These are phyloP conservation scores for Sebastiscus albofasciatus DNA, from an alignment of 2,797 vertebrate genomes.

Conservation along the genomic window DNA sequence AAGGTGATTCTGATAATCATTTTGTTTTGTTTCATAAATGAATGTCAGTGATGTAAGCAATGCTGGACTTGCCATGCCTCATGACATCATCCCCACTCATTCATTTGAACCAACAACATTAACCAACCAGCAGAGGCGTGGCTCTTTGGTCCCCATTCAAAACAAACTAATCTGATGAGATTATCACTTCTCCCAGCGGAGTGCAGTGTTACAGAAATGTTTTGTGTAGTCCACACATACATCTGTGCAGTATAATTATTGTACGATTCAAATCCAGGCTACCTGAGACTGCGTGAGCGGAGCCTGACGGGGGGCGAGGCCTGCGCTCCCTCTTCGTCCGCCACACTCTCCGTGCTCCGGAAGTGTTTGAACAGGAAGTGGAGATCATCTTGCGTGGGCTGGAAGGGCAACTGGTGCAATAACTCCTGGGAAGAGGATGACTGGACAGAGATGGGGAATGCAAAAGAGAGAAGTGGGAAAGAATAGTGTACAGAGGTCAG, in stretches of 20 bases:
- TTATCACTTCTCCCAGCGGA: background rate
- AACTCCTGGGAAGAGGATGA: conserved; percentile 94
- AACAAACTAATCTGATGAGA: background rate
- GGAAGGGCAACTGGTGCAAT: conserved; percentile 92
- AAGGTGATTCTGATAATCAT: too few relatives aligned
- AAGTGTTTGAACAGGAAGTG: conserved; percentile 95
- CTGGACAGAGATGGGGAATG: conserved; percentile 56
- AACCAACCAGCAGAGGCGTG: background rate
- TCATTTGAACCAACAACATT: background rate
- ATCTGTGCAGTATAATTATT: background rate
- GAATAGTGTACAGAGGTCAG: background rate
- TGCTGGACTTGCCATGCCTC: background rate
- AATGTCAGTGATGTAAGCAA: too few relatives aligned
- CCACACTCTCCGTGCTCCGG: conserved; percentile 90
- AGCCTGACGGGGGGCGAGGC: conserved; percentile 83
- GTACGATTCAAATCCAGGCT: background rate
- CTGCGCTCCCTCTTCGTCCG: conserved; percentile 85
- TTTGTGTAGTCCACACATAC: background rate
- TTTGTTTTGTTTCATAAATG: too few relatives aligned
- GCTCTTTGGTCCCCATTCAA: background rate
- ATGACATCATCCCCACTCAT: background rate
- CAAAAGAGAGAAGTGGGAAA: background rate
- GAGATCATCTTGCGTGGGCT: conserved; percentile 93
- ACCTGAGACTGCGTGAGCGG: conserved; percentile 94
- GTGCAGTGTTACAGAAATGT: background rate